These are phyloP conservation scores for Triops cancriformis DNA, from an alignment of 1,140 invertebrate species.

Conservation along the genomic window DNA sequence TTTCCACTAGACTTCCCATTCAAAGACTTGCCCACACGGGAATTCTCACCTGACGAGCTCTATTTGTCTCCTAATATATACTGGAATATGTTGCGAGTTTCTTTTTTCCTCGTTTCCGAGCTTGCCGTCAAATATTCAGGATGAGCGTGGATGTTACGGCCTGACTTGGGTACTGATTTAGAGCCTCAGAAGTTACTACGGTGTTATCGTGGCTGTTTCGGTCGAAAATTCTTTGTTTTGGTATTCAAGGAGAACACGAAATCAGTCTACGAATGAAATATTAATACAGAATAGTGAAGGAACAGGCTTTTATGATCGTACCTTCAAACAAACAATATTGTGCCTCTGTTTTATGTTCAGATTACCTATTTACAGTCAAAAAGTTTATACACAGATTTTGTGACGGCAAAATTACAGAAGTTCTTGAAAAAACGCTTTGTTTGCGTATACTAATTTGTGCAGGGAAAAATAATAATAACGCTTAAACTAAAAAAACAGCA, in stretches of 20 bases:
- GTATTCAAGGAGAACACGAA: not conserved
- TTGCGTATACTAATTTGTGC: no score
- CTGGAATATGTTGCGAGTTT: not conserved
- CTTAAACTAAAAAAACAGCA: no score
- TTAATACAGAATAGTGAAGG: no score
- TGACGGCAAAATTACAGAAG: no score
- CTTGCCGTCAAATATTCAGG: not conserved
- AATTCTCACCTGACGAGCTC: constrained; percentile 5
- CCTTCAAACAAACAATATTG: no score
- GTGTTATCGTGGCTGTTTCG: not conserved
- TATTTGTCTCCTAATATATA: constrained; percentile 11
- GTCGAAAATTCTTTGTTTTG: not conserved
- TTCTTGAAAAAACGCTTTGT: no score
- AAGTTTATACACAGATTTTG: no score
- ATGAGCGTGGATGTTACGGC: not conserved
- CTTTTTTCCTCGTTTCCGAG: not conserved
- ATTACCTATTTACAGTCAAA: no score
- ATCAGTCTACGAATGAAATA: not conserved
- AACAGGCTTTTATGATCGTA: no score
- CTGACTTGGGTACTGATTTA: not conserved
- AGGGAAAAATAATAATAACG: no score
- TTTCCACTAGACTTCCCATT: not conserved
- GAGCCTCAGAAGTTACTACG: not conserved
- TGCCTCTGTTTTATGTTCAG: no score
- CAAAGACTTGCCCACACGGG: not conserved